A percentile compares a stretch with the other conserved stretches of the same genome.
phyloP scores from a whole-genome alignment of 2,113 vertebrate species.

The Pleuronectes platessa region DNA sequence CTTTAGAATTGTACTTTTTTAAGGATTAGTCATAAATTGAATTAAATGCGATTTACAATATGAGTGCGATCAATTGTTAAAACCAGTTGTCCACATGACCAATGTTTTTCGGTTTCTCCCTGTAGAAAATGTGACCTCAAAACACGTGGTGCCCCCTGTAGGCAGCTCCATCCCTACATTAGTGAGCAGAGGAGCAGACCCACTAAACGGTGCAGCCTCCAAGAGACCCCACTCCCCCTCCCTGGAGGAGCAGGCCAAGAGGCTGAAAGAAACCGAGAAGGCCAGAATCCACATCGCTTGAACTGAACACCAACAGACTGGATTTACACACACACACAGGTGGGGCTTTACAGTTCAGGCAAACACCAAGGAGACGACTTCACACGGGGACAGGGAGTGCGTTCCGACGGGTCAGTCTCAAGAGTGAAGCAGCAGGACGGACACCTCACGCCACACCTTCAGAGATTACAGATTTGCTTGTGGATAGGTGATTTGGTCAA shows the following conservation, averaged over 20 bases:
- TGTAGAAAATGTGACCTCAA: constrained; percentile 65
- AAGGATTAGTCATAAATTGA: too few relatives aligned
- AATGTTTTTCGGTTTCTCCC: background rate
- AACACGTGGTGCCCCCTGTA: constrained; percentile 53
- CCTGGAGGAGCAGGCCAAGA: constrained; percentile 82
- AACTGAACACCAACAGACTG: constrained; percentile 32
- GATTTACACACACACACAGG: constrained; percentile 27
- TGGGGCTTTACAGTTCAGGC: constrained; percentile 40
- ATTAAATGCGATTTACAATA: too few relatives aligned
- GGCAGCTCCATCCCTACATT: constrained; percentile 79
- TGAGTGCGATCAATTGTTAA: too few relatives aligned
- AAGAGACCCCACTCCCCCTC: constrained; percentile 83
- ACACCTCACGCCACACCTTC: constrained; percentile 57
- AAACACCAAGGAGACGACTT: constrained; percentile 43
- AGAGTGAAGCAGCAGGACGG: constrained; percentile 46
- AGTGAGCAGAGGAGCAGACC: constrained; percentile 79
- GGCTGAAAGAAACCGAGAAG: constrained; percentile 83
- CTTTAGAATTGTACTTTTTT: too few relatives aligned
- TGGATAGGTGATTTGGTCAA: constrained; percentile 53
- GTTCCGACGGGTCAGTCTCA: constrained; percentile 32
- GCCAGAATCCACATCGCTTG: constrained; percentile 76
- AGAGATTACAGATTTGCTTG: constrained; percentile 47
- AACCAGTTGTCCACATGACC: background rate
- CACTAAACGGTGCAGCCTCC: constrained; percentile 74
- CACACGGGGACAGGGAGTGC: constrained; percentile 24